Conservation (phyloP, 2,113 vertebrate species). For the Corydoras maculifer region DNA sequence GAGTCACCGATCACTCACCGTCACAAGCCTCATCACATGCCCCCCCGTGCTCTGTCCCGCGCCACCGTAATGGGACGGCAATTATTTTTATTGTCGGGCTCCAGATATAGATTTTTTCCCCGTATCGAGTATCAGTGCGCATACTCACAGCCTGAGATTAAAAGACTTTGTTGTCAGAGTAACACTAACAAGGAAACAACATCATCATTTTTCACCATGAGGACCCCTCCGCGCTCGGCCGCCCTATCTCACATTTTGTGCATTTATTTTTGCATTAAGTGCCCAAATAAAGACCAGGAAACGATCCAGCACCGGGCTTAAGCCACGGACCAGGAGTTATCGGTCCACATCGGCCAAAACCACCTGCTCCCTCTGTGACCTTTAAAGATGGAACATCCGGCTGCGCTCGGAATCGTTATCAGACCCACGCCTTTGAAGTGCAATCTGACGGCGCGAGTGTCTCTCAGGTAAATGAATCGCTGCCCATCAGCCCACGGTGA, state of each 20-base stretch:
- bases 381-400: conserved; percentile 17
- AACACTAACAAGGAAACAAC: neutral
- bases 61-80: conserved; percentile 10
- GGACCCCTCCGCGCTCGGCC: no score
- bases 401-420: conserved; percentile 33
- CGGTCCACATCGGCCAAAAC: conserved; percentile 4
- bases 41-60: neutral
- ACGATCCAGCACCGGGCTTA: neutral
- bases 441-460: conserved; percentile 30
- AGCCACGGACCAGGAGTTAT: conserved; percentile 22
- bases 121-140: neutral
- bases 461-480: conserved; percentile 31
- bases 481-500: conserved; percentile 4
- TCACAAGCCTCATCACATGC: conserved; percentile 17
- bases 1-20: neutral
- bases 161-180: conserved; percentile 11
- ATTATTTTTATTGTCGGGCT: conserved; percentile 18
- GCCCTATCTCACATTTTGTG: neutral
- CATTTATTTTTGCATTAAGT: conserved; percentile 14
- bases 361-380: conserved; percentile 21
- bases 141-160: neutral
- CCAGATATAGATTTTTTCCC: neutral
- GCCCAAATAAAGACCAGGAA: conserved; percentile 13
- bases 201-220: no score
- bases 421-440: conserved; percentile 25